Evolutionary conservation across 2,797 vertebrate species (phyloP).

Genomic region (Remorina albescens): DNA sequence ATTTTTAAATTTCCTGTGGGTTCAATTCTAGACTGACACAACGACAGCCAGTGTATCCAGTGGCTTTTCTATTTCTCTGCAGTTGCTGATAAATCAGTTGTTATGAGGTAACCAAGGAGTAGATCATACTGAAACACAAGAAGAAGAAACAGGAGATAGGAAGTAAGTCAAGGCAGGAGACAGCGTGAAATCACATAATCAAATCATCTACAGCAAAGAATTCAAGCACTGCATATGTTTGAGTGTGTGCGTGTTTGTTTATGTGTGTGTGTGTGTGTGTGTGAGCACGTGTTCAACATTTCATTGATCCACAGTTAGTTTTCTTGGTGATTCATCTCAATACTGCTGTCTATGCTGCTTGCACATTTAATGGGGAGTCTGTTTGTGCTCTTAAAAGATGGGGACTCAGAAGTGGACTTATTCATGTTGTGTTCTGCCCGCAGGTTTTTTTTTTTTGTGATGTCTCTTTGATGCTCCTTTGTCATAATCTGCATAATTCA

Average conservation of each 20-base stretch:
- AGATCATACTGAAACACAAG: conserved; percentile 94
- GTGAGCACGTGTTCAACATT: conserved; percentile 20
- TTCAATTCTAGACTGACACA: conserved; percentile 36
- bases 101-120: conserved; percentile 97
- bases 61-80: conserved; percentile 38
- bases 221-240: background rate
- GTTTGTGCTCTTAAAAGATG: conserved; percentile 21
- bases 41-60: conserved; percentile 48
- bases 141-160: conserved; percentile 59
- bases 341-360: conserved; percentile 14
- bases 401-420: conserved; percentile 11
- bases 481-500: conserved; percentile 14
- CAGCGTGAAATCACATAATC: conserved; percentile 17
- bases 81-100: conserved; percentile 65
- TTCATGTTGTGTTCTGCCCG: conserved; percentile 41
- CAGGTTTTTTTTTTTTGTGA: conserved; percentile 1
- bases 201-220: conserved; percentile 17
- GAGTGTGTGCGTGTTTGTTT: background rate
- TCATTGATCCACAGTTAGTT: conserved; percentile 37
- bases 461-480: conserved; percentile 26
- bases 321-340: conserved; percentile 27
- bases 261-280: too few relatives aligned
- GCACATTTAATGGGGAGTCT: conserved; percentile 7
- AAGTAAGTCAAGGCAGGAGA: conserved; percentile 26
- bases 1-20: conserved; percentile 36